phyloP scores from a whole-genome alignment of 2,888 invertebrate species.

The Cylloceria caligata region DNA sequence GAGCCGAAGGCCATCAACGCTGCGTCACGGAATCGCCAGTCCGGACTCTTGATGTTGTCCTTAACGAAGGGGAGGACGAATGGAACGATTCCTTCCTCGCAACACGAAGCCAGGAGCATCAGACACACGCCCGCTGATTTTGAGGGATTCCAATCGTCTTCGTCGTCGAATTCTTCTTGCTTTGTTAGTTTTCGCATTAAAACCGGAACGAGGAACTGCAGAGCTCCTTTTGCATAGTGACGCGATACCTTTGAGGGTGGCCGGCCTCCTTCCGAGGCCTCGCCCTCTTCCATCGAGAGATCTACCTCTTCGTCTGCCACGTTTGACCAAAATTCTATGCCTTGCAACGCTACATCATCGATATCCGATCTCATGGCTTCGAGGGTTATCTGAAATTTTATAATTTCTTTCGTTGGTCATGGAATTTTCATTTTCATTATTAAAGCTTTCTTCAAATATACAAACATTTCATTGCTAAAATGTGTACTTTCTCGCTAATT shows the following conservation, averaged over 20 bases:
- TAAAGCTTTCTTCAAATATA: too few species aligned
- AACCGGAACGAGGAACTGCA: constrained; percentile 97
- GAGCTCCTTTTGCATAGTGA: constrained; percentile 99
- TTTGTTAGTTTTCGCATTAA: constrained; percentile 97
- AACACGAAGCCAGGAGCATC: constrained; percentile 98
- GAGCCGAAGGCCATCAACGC: constrained; percentile 99
- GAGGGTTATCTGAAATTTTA: constrained; percentile 91
- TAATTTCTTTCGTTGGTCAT: not conserved
- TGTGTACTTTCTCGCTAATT: too few species aligned
- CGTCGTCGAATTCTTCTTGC: constrained; percentile 98
- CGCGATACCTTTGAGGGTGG: constrained; percentile 97
- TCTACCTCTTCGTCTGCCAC: constrained; percentile 99
- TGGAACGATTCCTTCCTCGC: constrained; percentile 98
- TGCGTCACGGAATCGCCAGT: constrained; percentile 98
- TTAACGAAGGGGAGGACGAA: constrained; percentile 98
- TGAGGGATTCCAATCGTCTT: constrained; percentile 99
- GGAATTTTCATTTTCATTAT: not conserved
- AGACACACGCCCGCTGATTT: constrained; percentile 99
- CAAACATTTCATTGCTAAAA: too few species aligned
- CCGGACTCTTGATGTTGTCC: constrained; percentile 95
- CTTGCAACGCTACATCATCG: constrained; percentile 98
- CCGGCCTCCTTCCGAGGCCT: constrained; percentile 96
- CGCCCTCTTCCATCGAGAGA: constrained; percentile 96
- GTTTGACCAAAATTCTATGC: constrained; percentile 99
- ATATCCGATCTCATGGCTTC: constrained; percentile 99